A percentile compares a stretch with the other conserved stretches of the same genome.
These are phyloP conservation scores for Bombus fervidus DNA, from an alignment of 1,140 invertebrate species.

Conservation along the genomic window DNA sequence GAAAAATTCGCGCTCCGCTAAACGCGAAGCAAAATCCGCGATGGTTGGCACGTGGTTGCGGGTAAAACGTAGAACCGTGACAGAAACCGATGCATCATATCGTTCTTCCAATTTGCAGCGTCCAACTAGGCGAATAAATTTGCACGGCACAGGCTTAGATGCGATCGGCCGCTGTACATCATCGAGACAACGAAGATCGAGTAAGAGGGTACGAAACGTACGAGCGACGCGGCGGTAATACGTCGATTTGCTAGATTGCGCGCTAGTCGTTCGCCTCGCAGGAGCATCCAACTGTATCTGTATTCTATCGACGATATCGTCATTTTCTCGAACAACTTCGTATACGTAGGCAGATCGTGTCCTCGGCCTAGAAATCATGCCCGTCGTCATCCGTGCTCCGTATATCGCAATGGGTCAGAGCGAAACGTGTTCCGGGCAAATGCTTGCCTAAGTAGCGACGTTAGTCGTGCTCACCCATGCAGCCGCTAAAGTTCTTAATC, in stretches of 20 bases:
- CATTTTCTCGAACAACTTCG: conserved; percentile 47
- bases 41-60: too few relatives aligned
- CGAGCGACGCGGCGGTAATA: conserved; percentile 18
- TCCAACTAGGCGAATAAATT: conserved; percentile 31
- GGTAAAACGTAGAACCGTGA: background rate
- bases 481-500: background rate
- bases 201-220: conserved; percentile 26
- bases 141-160: background rate
- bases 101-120: conserved; percentile 42
- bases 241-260: conserved; percentile 33
- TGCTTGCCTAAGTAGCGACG: conserved; percentile 27
- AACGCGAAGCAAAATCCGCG: background rate
- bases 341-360: conserved; percentile 46
- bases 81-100: conserved; percentile 20
- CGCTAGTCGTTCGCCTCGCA: background rate
- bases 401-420: conserved; percentile 42
- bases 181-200: conserved; percentile 8
- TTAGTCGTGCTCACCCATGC: conserved; percentile 9
- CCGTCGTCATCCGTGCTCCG: conserved; percentile 31
- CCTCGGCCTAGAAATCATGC: conserved; percentile 56
- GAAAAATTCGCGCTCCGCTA: background rate
- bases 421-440: conserved; percentile 25
- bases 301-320: conserved; percentile 36
- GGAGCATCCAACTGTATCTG: conserved; percentile 12
- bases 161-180: conserved; percentile 25